phyloP scores from a whole-genome alignment of 2,797 vertebrate genomes.

The Glyptemys insculpta region DNA sequence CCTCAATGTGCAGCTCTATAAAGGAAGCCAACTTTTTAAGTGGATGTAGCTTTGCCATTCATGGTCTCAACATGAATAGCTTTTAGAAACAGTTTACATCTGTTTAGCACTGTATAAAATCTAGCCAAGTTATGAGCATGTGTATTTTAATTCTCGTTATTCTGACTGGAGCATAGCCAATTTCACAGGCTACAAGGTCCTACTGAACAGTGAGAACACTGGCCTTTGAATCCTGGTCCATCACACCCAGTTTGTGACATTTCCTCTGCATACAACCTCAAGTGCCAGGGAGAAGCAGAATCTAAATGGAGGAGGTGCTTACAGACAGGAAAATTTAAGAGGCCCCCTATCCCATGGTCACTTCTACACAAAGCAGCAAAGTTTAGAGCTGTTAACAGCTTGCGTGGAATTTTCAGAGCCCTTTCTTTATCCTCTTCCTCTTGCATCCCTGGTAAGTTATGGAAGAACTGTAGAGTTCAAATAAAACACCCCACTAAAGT shows the following conservation, averaged over 20 bases:
- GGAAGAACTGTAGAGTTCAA: slow-evolving; percentile 12
- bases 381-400: slow-evolving; percentile 56
- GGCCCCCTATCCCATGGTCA: slow-evolving; percentile 59
- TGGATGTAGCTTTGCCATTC: background rate
- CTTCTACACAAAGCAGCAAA: slow-evolving; percentile 61
- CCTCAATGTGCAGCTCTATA: background rate
- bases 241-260: background rate
- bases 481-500: background rate
- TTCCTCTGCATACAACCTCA: slow-evolving; percentile 41
- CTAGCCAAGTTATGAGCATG: background rate
- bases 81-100: background rate
- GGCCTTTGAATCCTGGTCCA: background rate
- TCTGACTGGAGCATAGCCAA: background rate
- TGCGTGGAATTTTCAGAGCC: slow-evolving; percentile 4
- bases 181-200: background rate
- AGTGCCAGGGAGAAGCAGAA: slow-evolving; percentile 54
- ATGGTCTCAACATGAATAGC: background rate
- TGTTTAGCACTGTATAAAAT: background rate
- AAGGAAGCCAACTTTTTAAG: background rate
- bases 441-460: slow-evolving; percentile 6
- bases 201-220: background rate
- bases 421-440: slow-evolving; percentile 58
- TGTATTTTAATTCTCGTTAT: background rate
- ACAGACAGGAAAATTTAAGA: slow-evolving; percentile 67
- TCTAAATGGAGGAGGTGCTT: slow-evolving; percentile 66